These are phyloP conservation scores for Pachyramphus minor DNA, from an alignment of 2,113 vertebrate genomes.

Conservation along the genomic window DNA sequence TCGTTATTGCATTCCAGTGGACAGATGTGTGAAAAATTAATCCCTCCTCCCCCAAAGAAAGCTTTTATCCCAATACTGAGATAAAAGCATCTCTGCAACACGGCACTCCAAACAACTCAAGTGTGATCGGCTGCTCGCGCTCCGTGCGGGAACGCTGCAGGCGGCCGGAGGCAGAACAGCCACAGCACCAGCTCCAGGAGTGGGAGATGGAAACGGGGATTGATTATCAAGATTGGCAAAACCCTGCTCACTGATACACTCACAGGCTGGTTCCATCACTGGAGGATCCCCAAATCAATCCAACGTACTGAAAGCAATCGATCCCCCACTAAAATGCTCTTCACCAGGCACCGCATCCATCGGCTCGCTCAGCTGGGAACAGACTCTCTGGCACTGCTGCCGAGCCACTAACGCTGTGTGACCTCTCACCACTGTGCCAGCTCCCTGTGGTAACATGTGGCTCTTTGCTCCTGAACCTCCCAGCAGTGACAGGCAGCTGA, in stretches of 20 bases:
- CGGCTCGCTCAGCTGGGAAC: neutral
- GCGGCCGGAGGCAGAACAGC: neutral
- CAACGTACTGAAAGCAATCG: neutral
- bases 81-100: slow-evolving; percentile 40
- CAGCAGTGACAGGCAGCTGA: neutral
- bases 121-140: neutral
- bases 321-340: neutral
- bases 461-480: neutral
- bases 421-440: accelerated
- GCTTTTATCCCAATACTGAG: slow-evolving; percentile 35
- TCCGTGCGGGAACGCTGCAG: neutral
- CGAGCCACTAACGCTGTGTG: accelerated
- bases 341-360: neutral
- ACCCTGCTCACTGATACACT: neutral
- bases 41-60: slow-evolving; percentile 43
- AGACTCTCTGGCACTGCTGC: neutral
- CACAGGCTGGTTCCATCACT: neutral
- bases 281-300: neutral
- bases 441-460: accelerated
- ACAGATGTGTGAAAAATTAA: slow-evolving; percentile 54
- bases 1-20: slow-evolving; percentile 28
- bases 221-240: neutral
- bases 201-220: neutral
- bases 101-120: neutral
- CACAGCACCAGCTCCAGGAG: neutral